Base-by-base conservation (phyloP, 2,113 vertebrate genomes). In the Sceloporus tristichus region DNA sequence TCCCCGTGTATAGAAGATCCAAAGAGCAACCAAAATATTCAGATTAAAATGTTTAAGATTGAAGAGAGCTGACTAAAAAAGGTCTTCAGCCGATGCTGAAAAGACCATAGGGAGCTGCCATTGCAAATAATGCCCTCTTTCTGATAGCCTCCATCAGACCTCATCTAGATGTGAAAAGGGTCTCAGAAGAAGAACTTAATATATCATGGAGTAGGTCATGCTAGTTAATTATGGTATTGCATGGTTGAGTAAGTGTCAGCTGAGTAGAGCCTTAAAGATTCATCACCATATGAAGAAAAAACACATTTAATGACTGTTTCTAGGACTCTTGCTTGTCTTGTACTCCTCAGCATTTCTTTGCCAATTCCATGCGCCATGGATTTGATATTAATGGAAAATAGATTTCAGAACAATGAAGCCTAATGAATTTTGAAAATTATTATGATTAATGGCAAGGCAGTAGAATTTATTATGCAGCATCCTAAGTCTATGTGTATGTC, bases 341-440 rank as follows among this genome's bases (percentile, higher is more conserved):
- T 19, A 54, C 88, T 87, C 85, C 79, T 92, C 80, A 89, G 16
- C 34, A 1, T 38, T 65, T 91, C 85, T 86, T 84, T 88, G 8
- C 66, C 73, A 90, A 66, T 79, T 73, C 7, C 3, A 9, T 85
- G 86, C 79, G 90, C 87, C 90, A 85, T 53, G 91, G 90, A 94
- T 91, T 90, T 96, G 96, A 96, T 92, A 79, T 93, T 94, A 95
- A 95, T 94, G 95, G 96, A 94, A 95, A 96, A 94, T 94, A 95
- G 94, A 97, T 97, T 96, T 96, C 93, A 91, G 95, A 96, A 96
- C 94, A 96, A 94, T 94, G 87, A 89, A 88, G 89, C 85, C 94
- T 96, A 96, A 97, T 97, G 94, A 92, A 95, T 96, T 96, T 95
- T 96, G 96, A 96, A 96, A 92, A 94, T 90, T 87, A 87, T 95